phyloP scores from a whole-genome alignment of 1,140 invertebrate species.

The Lineus longissimus region DNA sequence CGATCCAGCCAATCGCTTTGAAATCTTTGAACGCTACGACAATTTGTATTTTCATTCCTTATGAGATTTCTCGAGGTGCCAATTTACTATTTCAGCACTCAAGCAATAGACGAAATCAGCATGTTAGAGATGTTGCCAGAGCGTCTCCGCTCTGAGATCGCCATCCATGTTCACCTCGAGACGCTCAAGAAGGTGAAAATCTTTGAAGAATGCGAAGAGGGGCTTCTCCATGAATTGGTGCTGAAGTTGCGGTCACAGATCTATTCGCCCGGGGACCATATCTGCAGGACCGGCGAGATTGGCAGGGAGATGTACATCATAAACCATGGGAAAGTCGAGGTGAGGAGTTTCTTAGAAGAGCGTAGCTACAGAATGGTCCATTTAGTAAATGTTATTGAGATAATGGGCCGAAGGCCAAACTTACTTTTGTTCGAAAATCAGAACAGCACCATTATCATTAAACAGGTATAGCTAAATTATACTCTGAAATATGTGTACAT shows the following conservation, averaged over 20 bases:
- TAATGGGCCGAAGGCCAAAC: too few species aligned
- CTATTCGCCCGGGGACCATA: conserved; percentile 44
- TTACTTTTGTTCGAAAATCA: too few species aligned
- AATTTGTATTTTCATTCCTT: too few species aligned
- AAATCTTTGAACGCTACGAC: too few species aligned
- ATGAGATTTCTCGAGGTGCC: too few species aligned
- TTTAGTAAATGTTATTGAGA: too few species aligned
- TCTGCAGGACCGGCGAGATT: conserved; percentile 63
- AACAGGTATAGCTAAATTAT: neutral
- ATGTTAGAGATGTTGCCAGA: conserved; percentile 56
- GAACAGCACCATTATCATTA: too few species aligned
- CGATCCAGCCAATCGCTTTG: too few species aligned
- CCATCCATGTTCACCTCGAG: conserved; percentile 42
- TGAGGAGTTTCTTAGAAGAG: too few species aligned
- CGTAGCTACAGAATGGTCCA: too few species aligned
- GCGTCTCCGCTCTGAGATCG: conserved; percentile 40
- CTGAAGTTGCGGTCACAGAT: conserved; percentile 40
- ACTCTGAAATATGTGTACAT: neutral
- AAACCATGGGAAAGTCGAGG: conserved; percentile 93
- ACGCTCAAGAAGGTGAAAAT: conserved; percentile 44
- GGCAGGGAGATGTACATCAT: conserved; percentile 98
- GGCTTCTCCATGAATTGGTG: conserved; percentile 39
- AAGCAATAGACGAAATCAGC: conserved; percentile 70
- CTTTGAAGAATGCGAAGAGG: conserved; percentile 45
- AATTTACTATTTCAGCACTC: conserved; percentile 24